Evolutionary conservation across 1,140 invertebrate species (phyloP).

Genomic region (Hormaphis cornu): DNA sequence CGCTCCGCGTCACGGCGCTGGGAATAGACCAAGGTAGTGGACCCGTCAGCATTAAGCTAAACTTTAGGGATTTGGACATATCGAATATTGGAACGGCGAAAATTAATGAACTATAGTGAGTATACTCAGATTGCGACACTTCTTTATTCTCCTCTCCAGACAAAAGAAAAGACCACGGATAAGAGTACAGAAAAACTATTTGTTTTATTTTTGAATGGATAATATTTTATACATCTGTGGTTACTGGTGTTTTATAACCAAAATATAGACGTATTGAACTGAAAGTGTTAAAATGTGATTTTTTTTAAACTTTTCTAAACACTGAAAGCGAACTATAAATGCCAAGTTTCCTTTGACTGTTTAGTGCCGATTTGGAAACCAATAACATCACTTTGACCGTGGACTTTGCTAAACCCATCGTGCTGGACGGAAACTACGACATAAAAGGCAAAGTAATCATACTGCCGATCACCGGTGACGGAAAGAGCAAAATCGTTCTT

Average conservation of each 20-base stretch:
- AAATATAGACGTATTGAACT: too few relatives aligned
- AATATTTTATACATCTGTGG: too few relatives aligned
- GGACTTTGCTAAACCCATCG: constrained; percentile 28
- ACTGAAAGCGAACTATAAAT: too few relatives aligned
- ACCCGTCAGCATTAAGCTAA: constrained; percentile 41
- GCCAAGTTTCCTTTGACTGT: too few relatives aligned
- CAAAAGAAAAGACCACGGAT: not conserved
- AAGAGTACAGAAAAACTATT: not conserved
- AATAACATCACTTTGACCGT: constrained; percentile 28
- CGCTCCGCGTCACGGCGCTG: constrained; percentile 37
- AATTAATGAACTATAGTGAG: constrained; percentile 38
- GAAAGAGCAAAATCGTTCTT: constrained; percentile 36
- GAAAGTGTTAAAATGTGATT: too few relatives aligned
- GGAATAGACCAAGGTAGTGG: constrained; percentile 38
- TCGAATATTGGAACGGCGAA: constrained; percentile 30
- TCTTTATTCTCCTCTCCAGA: not conserved
- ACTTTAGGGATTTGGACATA: constrained; percentile 42
- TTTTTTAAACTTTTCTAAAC: too few relatives aligned
- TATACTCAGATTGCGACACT: too few relatives aligned
- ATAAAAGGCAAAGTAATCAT: constrained; percentile 39
- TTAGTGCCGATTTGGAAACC: constrained; percentile 33
- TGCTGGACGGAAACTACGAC: constrained; percentile 36
- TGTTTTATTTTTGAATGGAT: not conserved
- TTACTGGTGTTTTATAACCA: too few relatives aligned
- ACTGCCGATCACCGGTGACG: constrained; percentile 37